A percentile compares a stretch with the other conserved stretches of the same genome.
Evolutionary conservation across 2,888 invertebrate genomes (phyloP).

Genomic region (Thymelicus acteon): DNA sequence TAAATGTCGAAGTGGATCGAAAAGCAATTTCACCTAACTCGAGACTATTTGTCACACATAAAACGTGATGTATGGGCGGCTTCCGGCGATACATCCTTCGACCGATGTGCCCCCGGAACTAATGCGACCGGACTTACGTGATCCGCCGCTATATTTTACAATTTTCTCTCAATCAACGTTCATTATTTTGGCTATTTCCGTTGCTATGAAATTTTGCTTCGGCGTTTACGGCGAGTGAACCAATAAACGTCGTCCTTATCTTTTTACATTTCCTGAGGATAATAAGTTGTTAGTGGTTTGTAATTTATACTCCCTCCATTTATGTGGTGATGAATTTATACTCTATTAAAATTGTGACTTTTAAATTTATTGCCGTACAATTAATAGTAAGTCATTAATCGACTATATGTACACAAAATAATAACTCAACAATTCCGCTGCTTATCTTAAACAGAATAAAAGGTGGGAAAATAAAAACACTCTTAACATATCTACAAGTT

Average conservation of each 20-base stretch:
- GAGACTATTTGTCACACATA: slow-evolving; percentile 83
- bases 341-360: too few relatives aligned
- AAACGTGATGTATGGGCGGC: slow-evolving; percentile 75
- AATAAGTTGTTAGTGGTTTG: too few relatives aligned
- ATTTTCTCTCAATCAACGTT: slow-evolving; percentile 23
- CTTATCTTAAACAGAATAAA: too few relatives aligned
- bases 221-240: not conserved
- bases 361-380: too few relatives aligned
- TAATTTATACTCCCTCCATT: too few relatives aligned
- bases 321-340: too few relatives aligned
- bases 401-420: too few relatives aligned
- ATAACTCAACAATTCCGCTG: too few relatives aligned
- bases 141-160: slow-evolving; percentile 39
- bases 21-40: slow-evolving; percentile 81
- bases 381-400: too few relatives aligned
- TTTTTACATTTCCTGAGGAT: too few relatives aligned
- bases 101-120: slow-evolving; percentile 48
- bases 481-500: too few relatives aligned
- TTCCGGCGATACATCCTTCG: slow-evolving; percentile 61
- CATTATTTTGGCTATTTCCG: slow-evolving; percentile 11
- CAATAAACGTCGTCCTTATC: not conserved
- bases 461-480: too few relatives aligned
- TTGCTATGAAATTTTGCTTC: slow-evolving; percentile 2
- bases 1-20: slow-evolving; percentile 82
- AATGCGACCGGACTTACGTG: slow-evolving; percentile 44